phyloP scores from a whole-genome alignment of 2,797 vertebrate genomes.

The Zalophus californianus region DNA sequence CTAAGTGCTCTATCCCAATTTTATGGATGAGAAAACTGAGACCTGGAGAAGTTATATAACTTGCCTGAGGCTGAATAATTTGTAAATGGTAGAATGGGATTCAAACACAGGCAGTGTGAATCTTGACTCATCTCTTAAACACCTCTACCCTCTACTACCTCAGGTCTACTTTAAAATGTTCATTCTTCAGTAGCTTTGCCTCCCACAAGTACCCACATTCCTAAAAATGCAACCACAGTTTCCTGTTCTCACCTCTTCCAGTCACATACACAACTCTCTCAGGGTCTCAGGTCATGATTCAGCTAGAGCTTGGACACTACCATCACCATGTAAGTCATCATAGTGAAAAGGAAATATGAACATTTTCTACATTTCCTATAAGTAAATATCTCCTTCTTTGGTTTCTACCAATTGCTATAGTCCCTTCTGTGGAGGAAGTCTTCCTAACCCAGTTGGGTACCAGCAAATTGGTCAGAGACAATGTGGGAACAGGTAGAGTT shows the following conservation, averaged over 20 bases:
- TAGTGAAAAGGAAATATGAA: neutral
- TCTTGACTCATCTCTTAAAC: neutral
- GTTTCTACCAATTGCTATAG: neutral
- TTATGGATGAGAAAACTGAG: neutral
- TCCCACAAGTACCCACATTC: neutral
- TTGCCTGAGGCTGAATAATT: neutral
- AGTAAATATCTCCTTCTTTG: neutral
- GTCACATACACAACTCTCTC: neutral
- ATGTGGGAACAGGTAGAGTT: neutral
- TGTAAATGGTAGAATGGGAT: neutral
- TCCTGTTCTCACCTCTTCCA: neutral
- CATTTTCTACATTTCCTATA: neutral
- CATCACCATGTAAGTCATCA: neutral
- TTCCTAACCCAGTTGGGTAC: neutral
- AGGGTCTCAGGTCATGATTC: neutral
- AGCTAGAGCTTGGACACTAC: neutral
- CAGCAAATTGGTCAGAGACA: neutral
- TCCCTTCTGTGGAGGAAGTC: neutral
- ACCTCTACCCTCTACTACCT: neutral
- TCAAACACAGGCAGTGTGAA: neutral
- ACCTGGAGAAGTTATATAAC: neutral
- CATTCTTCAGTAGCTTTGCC: neutral
- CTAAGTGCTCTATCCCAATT: neutral
- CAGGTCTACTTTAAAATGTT: neutral
- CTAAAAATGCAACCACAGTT: neutral